phyloP scores from a whole-genome alignment of 64 coral and sea anemone species.

The Anthopleura sola region DNA sequence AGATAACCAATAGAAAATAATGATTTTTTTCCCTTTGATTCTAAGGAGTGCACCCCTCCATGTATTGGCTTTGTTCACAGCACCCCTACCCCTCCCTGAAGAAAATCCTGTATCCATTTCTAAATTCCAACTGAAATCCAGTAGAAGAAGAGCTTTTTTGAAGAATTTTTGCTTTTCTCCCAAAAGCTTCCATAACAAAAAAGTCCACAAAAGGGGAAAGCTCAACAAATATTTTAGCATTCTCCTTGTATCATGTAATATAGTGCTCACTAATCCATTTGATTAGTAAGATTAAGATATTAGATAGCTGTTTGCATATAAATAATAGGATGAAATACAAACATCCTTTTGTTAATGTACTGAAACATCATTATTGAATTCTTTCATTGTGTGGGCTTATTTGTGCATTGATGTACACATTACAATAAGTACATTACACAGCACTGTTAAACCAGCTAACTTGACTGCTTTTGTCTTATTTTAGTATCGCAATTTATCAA shows the following conservation, averaged over 20 bases:
- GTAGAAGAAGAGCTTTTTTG: too few relatives aligned
- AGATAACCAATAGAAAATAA: too few relatives aligned
- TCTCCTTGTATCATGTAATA: background rate
- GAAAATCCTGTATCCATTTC: too few relatives aligned
- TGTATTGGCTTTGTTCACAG: too few relatives aligned
- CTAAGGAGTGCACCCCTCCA: too few relatives aligned
- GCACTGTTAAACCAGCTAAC: background rate
- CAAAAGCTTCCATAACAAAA: too few relatives aligned
- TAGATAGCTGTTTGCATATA: background rate
- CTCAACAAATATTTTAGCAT: too few relatives aligned
- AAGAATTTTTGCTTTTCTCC: too few relatives aligned
- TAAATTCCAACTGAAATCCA: too few relatives aligned
- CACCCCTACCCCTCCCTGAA: too few relatives aligned
- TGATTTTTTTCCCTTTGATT: too few relatives aligned
- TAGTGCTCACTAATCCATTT: background rate
- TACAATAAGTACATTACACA: background rate
- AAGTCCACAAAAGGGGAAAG: too few relatives aligned
- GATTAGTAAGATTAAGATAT: background rate
- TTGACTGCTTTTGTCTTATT: background rate
- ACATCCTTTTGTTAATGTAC: background rate
- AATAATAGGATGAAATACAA: background rate
- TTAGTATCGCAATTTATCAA: background rate
- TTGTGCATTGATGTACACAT: background rate
- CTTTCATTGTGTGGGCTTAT: constrained; percentile 3
- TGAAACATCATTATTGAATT: background rate